Evolutionary conservation across 1,140 invertebrate species (phyloP), one percentile per base, ranked within the genome.

Genomic region (Polypedilum pembai): DNA sequence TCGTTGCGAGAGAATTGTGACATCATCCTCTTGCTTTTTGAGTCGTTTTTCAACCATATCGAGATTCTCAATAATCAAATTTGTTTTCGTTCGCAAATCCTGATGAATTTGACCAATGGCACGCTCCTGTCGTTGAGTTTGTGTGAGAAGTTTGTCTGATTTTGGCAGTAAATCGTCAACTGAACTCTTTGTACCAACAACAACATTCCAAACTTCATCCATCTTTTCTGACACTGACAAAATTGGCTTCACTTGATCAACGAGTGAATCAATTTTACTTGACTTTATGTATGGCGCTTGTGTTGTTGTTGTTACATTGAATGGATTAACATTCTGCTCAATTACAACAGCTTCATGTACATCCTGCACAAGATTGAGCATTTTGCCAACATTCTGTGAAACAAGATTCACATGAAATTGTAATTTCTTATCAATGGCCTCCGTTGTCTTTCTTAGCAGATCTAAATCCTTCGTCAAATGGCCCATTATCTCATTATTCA

Each of bases 161-260:
- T 94, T 94, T 0, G 92, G 92, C 18, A 94, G 86, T 65, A 94
- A 83, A 79, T 92, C 88, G 80, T 94, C 92, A 7, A 94, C 91
- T 0, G 91, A 92, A 77, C 88, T 92, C 80, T 94, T 94, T 1
- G 92, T 94, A 2, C 92, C 92, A 5, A 94, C 91, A 18, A 94
- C 90, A 15, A 94, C 91, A 78, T 92, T 90, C 92, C 92, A 94
- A 5, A 94, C 91, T 83, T 94, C 90, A 77, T 94, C 92, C 91
- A 94, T 94, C 82, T 94, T 94, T 79, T 92, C 91, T 0, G 91
- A 92, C 0, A 94, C 91, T n/a, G 88, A 90, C 69, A 92, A 87
- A 81, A 94, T 91, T 0, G 92, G 92, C 75, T 89, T 87, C 79
- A 93, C 93, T 82, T 92, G 89, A 76, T 90, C 87, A 0, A 91